Conservation (phyloP, 2,888 invertebrate species). For the Orchestes rusci region DNA sequence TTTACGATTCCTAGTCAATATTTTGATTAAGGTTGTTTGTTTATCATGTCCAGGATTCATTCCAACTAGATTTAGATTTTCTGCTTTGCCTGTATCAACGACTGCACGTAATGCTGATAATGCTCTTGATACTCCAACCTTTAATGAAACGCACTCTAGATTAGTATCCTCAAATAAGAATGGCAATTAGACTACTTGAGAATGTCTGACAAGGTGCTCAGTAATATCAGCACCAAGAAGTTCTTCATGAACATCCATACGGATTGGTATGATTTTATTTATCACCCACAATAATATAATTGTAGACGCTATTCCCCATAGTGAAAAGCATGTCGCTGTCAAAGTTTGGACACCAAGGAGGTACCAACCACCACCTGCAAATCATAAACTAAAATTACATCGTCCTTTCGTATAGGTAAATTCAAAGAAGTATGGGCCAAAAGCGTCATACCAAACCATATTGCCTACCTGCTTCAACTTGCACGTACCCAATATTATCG, state of each 20-base stretch:
- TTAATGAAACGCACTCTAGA: not conserved
- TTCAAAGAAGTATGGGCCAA: no score
- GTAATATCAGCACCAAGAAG: conserved; percentile 82
- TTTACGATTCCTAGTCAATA: conserved; percentile 32
- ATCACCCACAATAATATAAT: conserved; percentile 69
- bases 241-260: conserved; percentile 82
- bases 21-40: conserved; percentile 45
- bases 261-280: conserved; percentile 69
- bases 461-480: no score
- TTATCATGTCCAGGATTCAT: conserved; percentile 61
- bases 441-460: no score
- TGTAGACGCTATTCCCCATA: conserved; percentile 71
- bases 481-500: no score
- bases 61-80: conserved; percentile 48
- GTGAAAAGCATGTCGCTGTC: conserved; percentile 59
- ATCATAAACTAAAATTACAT: not conserved
- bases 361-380: conserved; percentile 77
- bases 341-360: conserved; percentile 76
- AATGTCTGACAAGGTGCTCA: conserved; percentile 76
- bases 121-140: conserved; percentile 62
- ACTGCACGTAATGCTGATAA: conserved; percentile 64
- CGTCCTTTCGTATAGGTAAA: not conserved
- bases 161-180: not conserved
- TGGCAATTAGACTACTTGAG: conserved; percentile 46
- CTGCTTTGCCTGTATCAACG: conserved; percentile 41